Conservation (phyloP, 2,888 invertebrate genomes). For the Melinopterus prodromus region DNA sequence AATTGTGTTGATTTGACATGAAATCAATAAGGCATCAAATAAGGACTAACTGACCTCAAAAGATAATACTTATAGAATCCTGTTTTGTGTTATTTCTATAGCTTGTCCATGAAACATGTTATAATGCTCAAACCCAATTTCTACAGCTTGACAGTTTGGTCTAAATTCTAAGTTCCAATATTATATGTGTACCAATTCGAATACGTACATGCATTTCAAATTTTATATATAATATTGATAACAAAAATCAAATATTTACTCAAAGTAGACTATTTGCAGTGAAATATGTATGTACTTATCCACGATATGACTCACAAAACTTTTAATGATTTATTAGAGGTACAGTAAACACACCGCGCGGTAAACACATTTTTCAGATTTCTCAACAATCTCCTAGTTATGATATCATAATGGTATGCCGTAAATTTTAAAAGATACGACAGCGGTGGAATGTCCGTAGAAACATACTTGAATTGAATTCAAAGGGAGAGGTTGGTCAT, state of each 20-base stretch:
- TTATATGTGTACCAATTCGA: too few species aligned
- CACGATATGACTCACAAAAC: background rate
- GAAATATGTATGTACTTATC: background rate
- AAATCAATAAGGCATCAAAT: too few species aligned
- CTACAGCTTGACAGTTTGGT: too few species aligned
- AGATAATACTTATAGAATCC: too few species aligned
- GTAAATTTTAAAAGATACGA: background rate
- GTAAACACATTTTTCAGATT: slow-evolving; percentile 4
- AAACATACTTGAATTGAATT: background rate
- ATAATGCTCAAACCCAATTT: too few species aligned
- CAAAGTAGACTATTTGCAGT: background rate
- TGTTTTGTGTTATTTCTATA: too few species aligned
- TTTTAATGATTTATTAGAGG: background rate
- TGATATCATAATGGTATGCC: background rate
- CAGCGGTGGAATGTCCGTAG: background rate
- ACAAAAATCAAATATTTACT: background rate
- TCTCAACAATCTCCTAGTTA: background rate
- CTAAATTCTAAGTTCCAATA: too few species aligned
- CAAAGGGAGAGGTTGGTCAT: too few species aligned
- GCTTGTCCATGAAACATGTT: too few species aligned
- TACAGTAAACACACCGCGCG: background rate
- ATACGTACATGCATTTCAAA: too few species aligned
- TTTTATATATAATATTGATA: background rate
- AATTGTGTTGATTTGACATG: too few species aligned
- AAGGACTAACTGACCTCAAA: too few species aligned